These are phyloP conservation scores for Calliphora vicina DNA, from an alignment of 1,140 invertebrate species.

Conservation along the genomic window DNA sequence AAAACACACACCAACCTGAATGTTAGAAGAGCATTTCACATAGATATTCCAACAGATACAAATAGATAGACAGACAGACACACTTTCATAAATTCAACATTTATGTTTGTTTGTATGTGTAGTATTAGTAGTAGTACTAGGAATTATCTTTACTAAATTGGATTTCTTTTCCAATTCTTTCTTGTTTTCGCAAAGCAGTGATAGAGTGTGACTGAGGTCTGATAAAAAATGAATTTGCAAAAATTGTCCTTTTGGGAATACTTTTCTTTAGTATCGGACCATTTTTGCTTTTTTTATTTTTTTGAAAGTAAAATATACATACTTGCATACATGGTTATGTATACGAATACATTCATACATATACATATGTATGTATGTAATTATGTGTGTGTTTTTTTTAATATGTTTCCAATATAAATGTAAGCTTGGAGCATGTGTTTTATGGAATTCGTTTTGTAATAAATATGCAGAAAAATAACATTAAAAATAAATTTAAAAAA, in stretches of 20 bases:
- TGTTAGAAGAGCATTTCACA: background rate
- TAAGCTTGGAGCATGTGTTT: background rate
- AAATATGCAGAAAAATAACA: background rate
- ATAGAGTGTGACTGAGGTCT: background rate
- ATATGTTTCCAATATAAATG: background rate
- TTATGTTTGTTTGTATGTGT: background rate
- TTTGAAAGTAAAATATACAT: background rate
- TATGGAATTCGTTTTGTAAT: background rate
- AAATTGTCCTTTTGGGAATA: slow-evolving; percentile 32
- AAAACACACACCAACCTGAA: background rate
- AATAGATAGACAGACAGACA: no score
- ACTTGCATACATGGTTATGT: background rate
- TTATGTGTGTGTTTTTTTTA: background rate
- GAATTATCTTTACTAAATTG: slow-evolving; percentile 23
- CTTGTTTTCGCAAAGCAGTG: background rate
- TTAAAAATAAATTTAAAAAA: background rate
- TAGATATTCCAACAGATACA: background rate
- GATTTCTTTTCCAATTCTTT: background rate
- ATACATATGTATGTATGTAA: no score
- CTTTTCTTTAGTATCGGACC: background rate
- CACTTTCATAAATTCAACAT: background rate
- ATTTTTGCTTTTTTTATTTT: no score
- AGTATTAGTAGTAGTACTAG: background rate
- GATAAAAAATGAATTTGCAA: slow-evolving; percentile 34
- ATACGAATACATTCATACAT: background rate